Conservation (phyloP, 2,888 invertebrate genomes). For the Argyresthia goedartella region DNA sequence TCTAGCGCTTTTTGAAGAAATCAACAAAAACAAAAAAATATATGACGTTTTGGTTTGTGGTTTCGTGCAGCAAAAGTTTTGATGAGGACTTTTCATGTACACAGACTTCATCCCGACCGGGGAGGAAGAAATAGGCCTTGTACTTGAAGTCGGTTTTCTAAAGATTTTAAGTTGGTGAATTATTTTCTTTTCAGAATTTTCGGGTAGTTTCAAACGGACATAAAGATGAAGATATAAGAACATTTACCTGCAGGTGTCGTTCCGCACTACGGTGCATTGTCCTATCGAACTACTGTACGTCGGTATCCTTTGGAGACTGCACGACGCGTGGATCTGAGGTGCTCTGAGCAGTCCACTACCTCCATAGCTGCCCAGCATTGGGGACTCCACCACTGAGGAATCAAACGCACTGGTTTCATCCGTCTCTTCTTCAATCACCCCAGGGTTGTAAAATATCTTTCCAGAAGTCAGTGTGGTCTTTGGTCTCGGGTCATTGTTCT, state of each 20-base stretch:
- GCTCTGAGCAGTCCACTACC: constrained; percentile 39
- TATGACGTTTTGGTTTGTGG: too few species aligned
- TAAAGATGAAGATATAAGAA: background rate
- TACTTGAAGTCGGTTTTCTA: too few species aligned
- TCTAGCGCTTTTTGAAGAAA: too few species aligned
- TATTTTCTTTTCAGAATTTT: too few species aligned
- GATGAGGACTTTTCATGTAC: too few species aligned
- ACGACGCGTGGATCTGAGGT: constrained; percentile 43
- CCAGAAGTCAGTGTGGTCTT: constrained; percentile 42
- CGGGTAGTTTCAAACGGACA: too few species aligned
- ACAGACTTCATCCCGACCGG: too few species aligned
- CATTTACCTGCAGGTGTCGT: constrained; percentile 68
- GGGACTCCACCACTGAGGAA: constrained; percentile 51
- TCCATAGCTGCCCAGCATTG: constrained; percentile 42
- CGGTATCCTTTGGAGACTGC: constrained; percentile 69
- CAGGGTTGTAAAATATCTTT: constrained; percentile 63
- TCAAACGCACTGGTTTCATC: constrained; percentile 63
- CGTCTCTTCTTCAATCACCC: constrained; percentile 54
- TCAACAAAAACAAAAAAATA: too few species aligned
- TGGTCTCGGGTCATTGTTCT: constrained; percentile 21
- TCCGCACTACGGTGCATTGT: constrained; percentile 64
- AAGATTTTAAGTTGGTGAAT: too few species aligned
- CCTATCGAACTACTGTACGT: constrained; percentile 74
- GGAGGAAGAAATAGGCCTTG: too few species aligned
- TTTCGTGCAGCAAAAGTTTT: too few species aligned